Evolutionary conservation across 2,113 vertebrate genomes (phyloP).

Genomic region (Austrofundulus limnaeus): DNA sequence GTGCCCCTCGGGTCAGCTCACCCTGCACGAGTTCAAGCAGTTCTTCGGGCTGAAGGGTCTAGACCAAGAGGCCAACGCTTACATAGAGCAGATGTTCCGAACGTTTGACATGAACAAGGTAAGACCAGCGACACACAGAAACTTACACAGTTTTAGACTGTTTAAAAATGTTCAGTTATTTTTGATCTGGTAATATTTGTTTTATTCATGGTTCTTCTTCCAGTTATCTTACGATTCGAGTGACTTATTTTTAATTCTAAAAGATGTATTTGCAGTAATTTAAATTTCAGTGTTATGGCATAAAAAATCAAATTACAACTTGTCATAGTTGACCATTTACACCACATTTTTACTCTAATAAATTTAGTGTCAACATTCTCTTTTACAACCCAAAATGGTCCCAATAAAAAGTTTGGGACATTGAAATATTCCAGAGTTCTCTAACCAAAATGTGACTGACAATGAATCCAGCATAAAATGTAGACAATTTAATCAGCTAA

Average conservation of each 20-base stretch:
- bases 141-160: too few species aligned
- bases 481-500: background rate
- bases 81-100: constrained; percentile 94
- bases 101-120: constrained; percentile 97
- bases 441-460: background rate
- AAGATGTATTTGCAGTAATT: background rate
- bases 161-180: too few species aligned
- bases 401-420: background rate
- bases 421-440: background rate
- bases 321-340: too few species aligned
- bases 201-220: background rate
- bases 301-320: background rate
- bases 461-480: background rate
- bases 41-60: constrained; percentile 88
- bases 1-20: constrained; percentile 91
- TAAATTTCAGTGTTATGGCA: background rate
- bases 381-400: background rate
- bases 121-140: constrained; percentile 28
- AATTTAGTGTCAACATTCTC: background rate
- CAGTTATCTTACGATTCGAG: background rate
- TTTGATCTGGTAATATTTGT: background rate
- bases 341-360: background rate
- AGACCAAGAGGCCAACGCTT: constrained; percentile 85
- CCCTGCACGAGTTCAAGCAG: constrained; percentile 91
- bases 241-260: background rate